Evolutionary conservation across 2,888 invertebrate genomes (phyloP).

Genomic region (Seira ritae): DNA sequence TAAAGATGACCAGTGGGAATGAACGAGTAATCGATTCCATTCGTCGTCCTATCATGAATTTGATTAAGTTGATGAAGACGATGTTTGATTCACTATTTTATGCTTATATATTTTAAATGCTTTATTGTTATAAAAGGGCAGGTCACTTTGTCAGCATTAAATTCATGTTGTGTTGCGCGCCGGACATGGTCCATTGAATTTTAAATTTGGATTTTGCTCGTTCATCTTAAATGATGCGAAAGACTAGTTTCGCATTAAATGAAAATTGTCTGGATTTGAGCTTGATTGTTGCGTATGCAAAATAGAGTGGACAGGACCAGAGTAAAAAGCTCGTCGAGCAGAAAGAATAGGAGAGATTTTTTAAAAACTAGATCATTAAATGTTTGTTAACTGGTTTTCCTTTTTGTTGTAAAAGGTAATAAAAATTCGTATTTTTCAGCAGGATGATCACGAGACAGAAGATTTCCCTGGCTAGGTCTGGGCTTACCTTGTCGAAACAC

Average conservation of each 20-base stretch:
- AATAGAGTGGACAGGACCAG: conserved; percentile 33
- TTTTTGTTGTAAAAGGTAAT: conserved; percentile 31
- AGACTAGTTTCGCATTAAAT: background rate
- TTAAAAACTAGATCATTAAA: conserved; percentile 55
- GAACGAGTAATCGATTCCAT: background rate
- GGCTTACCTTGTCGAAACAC: background rate
- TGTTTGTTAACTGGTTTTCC: conserved; percentile 58
- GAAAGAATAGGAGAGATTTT: background rate
- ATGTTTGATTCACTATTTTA: no score
- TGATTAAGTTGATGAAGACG: background rate
- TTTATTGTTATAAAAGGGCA: no score
- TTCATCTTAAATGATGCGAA: background rate
- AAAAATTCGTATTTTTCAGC: conserved; percentile 43
- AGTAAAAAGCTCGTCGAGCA: background rate
- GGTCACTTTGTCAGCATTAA: background rate
- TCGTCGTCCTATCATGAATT: background rate
- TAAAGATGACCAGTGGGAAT: background rate
- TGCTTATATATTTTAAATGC: background rate
- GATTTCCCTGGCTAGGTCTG: conserved; percentile 16
- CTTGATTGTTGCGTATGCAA: conserved; percentile 26
- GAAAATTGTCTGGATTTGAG: conserved; percentile 5
- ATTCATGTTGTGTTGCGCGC: background rate
- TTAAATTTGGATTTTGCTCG: conserved; percentile 4
- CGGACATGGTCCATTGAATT: background rate
- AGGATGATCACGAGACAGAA: conserved; percentile 22